Base-by-base conservation (phyloP, 2,888 invertebrate genomes). In the Tigriopus californicus region DNA sequence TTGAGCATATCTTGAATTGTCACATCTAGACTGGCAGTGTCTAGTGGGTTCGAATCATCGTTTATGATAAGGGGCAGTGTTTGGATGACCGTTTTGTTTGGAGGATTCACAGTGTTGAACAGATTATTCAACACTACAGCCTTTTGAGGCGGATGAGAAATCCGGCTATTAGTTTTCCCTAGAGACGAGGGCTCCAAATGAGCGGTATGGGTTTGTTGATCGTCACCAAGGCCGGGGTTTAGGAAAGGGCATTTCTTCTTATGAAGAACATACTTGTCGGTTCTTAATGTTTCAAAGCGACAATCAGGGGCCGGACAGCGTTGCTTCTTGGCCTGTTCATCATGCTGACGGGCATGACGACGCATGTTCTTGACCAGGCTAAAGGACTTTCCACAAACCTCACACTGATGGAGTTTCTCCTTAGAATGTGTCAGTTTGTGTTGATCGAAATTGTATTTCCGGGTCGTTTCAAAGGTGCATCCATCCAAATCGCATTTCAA, bases 351-450 rank as follows among this genome's bases (percentile, higher is more conserved):
- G 66, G 70, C 69, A 64, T 72, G 72, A 13, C 71, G 65, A 18
- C 69, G 67, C 68, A 77, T 68, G 65, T 77, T 78, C 66, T 77
- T 77, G 55, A 71, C 72, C 61, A 77, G 72, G 10, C 76, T 76
- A 65, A 78, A 77, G 58, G 74, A 73, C 56, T 74, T 74, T 5
- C 77, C 77, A 64, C 77, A 77, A 4, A 77, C 69, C 62, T 77
- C 77, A 66, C 77, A 77, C 56, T 77, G 75, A 62, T 76, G 76
- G 63, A 18, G 60, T 15, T 57, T 40, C 13, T 47, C 60, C 13
- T 56, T 49, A 33, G 15, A 41, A 49, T 60, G 60, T 4, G 48
- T 47, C 40, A 44, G 47, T 5, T 25, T 47, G 40, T 60, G 60
- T 40, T 33, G 22, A 15, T 25, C 40, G 15, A 59, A 40, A 41